Conservation (phyloP, 2,888 invertebrate species). For the Teleogryllus oceanicus region DNA sequence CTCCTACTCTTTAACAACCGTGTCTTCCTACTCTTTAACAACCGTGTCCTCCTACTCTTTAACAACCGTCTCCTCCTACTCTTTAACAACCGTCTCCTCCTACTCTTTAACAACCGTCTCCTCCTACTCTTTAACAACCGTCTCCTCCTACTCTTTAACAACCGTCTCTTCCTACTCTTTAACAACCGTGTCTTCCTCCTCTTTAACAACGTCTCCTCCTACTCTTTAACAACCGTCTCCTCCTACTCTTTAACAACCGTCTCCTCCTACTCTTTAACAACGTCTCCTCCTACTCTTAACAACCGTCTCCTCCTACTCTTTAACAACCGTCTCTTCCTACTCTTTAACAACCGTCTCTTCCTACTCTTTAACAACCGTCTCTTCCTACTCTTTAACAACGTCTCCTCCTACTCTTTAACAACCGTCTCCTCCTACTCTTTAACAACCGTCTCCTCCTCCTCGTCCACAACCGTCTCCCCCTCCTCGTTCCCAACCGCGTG, state of each 20-base stretch:
- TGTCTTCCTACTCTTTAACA: background rate
- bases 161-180: too few species aligned
- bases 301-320: too few species aligned
- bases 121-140: background rate
- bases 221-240: accelerated
- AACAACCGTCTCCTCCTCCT: background rate
- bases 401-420: background rate
- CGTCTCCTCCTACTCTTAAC: too few species aligned
- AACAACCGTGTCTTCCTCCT: accelerated
- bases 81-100: background rate
- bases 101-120: background rate
- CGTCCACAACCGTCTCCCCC: background rate
- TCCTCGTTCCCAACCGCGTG: background rate
- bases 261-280: accelerated
- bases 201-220: too few species aligned
- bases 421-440: background rate
- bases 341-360: too few species aligned
- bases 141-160: accelerated
- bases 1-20: too few species aligned
- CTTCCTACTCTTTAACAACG: background rate
- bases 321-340: too few species aligned
- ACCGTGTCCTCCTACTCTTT: too few species aligned
- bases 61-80: background rate
- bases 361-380: background rate
- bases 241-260: background rate